These are phyloP conservation scores for Drosophila arawakana DNA, from an alignment of 1,140 invertebrate species.

Conservation along the genomic window DNA sequence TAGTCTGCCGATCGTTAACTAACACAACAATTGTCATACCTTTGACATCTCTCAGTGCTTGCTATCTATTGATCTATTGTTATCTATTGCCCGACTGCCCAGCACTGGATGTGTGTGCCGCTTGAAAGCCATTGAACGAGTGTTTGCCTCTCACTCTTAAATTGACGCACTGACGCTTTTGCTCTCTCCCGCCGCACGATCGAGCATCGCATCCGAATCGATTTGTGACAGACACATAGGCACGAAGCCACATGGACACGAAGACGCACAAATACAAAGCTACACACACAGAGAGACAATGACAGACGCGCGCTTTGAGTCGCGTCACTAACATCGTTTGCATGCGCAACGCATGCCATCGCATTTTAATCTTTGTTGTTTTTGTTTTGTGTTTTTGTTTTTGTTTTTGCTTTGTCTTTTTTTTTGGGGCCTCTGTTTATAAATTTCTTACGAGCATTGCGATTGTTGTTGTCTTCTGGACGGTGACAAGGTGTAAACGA, in stretches of 20 bases:
- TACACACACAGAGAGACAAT: constrained; percentile 16
- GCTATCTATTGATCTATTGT: constrained; percentile 4
- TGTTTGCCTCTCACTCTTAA: constrained; percentile 30
- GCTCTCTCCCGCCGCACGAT: constrained; percentile 25
- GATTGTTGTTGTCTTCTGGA: constrained; percentile 63
- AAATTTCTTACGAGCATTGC: constrained; percentile 1
- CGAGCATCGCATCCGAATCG: constrained; percentile 38
- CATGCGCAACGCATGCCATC: constrained; percentile 66
- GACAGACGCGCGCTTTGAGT: constrained; percentile 1
- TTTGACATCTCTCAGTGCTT: constrained; percentile 59
- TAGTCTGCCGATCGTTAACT: constrained; percentile 8
- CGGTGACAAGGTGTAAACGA: constrained; percentile 62
- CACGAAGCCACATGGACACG: neutral
- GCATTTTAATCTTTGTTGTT: constrained; percentile 66
- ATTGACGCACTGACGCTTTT: constrained; percentile 3
- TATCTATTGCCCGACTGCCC: constrained; percentile 5
- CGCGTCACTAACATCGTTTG: constrained; percentile 60
- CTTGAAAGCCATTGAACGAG: constrained; percentile 68
- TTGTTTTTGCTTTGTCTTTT: constrained; percentile 18
- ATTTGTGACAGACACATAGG: constrained; percentile 4
- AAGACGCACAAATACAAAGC: neutral
- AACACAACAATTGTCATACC: constrained; percentile 50
- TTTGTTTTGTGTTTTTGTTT: constrained; percentile 25
- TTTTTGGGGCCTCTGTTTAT: constrained; percentile 12
- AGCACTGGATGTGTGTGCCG: constrained; percentile 46